These are phyloP conservation scores for Petaurus breviceps DNA, from an alignment of 2,113 vertebrate genomes.

Conservation along the genomic window DNA sequence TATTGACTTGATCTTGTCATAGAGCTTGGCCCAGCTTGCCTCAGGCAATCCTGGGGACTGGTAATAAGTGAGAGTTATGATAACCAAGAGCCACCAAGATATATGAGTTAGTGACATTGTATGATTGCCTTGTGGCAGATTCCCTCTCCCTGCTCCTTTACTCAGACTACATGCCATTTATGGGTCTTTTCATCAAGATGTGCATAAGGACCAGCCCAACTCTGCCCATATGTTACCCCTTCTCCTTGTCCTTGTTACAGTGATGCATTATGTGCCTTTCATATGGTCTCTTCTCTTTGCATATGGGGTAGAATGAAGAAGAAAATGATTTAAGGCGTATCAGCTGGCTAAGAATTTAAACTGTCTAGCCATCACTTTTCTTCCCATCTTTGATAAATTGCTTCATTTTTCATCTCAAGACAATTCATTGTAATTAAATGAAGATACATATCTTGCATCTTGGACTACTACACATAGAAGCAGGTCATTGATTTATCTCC, in stretches of 20 bases:
- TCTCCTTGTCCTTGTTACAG: no score
- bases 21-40: neutral
- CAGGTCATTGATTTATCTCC: slow-evolving; percentile 20
- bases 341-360: neutral
- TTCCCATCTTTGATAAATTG: neutral
- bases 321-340: neutral
- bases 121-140: neutral
- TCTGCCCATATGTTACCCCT: no score
- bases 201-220: neutral
- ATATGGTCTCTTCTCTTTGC: neutral
- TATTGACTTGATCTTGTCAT: neutral
- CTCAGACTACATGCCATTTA: neutral
- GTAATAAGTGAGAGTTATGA: neutral
- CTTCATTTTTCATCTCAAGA: neutral
- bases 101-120: neutral
- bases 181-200: neutral
- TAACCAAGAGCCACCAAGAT: neutral
- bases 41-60: neutral
- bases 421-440: neutral
- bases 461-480: neutral
- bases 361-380: neutral
- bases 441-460: neutral
- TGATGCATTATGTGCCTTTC: no score
- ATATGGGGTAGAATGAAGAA: neutral
- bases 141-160: neutral